phyloP scores from a whole-genome alignment of 1,140 invertebrate genomes.

The honey bee (Apis mellifera) region Amel_HAv3.1 CM009943.2:9165001-9165500 shows the following conservation, averaged over 20 bases:
- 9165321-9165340: neutral
- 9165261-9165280: neutral
- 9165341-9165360: too few species aligned
- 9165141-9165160: conserved; percentile 50
- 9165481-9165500: too few species aligned
- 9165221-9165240: conserved; percentile 55
- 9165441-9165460: too few species aligned
- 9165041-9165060: conserved; percentile 44
- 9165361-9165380: too few species aligned
- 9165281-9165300: neutral
- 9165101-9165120: conserved; percentile 2
- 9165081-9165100: conserved; percentile 48
- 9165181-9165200: conserved; percentile 49
- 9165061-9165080: conserved; percentile 43
- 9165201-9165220: conserved; percentile 38
- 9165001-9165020: conserved; percentile 52
- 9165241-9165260: conserved; percentile 1
- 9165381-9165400: too few species aligned
- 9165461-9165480: too few species aligned
- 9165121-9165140: conserved; percentile 35
- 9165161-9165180: conserved; percentile 35
- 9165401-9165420: too few species aligned
- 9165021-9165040: conserved; percentile 62
- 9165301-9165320: neutral
- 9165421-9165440: too few species aligned